These are phyloP conservation scores for Cassiopea xamachana DNA, from an alignment of 30 jellyfish, hydroid and myxozoan genomes.

Conservation along the genomic window DNA sequence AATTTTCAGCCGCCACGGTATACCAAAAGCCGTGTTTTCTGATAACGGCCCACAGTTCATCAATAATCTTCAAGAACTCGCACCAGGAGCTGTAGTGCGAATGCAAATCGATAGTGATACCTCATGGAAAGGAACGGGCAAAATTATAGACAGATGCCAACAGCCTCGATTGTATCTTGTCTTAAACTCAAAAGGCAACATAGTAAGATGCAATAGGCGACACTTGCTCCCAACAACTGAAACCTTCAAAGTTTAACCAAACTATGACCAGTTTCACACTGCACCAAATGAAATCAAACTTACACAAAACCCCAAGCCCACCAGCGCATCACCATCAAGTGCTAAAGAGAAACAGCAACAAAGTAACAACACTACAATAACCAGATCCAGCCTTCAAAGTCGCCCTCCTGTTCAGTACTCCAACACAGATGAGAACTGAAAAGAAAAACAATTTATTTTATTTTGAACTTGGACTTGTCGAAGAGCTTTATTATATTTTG, in stretches of 20 bases:
- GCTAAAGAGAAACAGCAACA: slow-evolving; percentile 41
- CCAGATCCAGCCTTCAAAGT: slow-evolving; percentile 55
- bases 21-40: not conserved
- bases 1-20: not conserved
- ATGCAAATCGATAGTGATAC: not conserved
- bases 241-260: slow-evolving; percentile 10
- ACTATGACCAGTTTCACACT: not conserved
- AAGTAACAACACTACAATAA: slow-evolving; percentile 20
- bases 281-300: slow-evolving; percentile 42
- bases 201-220: not conserved
- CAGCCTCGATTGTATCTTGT: slow-evolving; percentile 61
- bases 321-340: slow-evolving; percentile 32
- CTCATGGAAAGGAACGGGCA: not conserved
- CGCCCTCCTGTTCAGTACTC: slow-evolving; percentile 53
- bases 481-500: no score
- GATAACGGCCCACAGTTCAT: not conserved
- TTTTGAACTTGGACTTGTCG: no score
- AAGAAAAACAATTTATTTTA: not conserved
- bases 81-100: not conserved
- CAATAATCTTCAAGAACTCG: not conserved
- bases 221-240: slow-evolving; percentile 46
- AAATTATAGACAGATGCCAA: slow-evolving; percentile 34
- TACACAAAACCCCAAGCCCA: slow-evolving; percentile 11
- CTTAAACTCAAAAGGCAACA: slow-evolving; percentile 58
- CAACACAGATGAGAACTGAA: slow-evolving; percentile 5